Conservation (phyloP, 2,113 vertebrate genomes). For the Carassius gibelio region DNA sequence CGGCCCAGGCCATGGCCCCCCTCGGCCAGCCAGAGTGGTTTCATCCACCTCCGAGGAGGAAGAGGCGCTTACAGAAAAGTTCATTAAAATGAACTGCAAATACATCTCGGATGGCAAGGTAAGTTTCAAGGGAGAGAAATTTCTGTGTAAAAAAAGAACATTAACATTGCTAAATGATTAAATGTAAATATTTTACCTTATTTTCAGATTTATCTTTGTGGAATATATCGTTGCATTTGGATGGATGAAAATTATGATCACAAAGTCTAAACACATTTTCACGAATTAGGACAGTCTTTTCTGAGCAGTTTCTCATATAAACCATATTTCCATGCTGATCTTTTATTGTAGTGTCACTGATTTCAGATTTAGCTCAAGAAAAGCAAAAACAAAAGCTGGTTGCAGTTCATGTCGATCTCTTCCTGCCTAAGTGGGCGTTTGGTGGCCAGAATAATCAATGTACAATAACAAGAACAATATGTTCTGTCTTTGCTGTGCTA, state of each 20-base stretch:
- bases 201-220: not conserved
- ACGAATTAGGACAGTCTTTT: not conserved
- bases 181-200: not conserved
- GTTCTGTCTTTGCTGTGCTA: not conserved
- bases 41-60: conserved; percentile 97
- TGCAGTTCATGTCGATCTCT: not conserved
- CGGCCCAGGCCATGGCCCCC: conserved; percentile 68
- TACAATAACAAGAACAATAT: not conserved
- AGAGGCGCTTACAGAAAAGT: conserved; percentile 98
- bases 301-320: not conserved
- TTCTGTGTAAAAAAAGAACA: not conserved
- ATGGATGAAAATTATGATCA: not conserved
- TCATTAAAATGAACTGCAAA: conserved; percentile 98
- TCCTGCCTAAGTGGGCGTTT: not conserved
- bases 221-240: not conserved
- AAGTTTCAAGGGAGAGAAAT: conserved; percentile 35
- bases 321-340: not conserved
- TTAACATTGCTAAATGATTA: not conserved
- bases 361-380: not conserved
- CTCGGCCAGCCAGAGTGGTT: conserved; percentile 86
- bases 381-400: not conserved
- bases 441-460: not conserved
- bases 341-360: not conserved
- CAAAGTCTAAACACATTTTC: not conserved
- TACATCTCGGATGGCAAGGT: conserved; percentile 96